Evolutionary conservation across 2,113 vertebrate genomes (phyloP).

Genomic region (Dasyprocta punctata): DNA sequence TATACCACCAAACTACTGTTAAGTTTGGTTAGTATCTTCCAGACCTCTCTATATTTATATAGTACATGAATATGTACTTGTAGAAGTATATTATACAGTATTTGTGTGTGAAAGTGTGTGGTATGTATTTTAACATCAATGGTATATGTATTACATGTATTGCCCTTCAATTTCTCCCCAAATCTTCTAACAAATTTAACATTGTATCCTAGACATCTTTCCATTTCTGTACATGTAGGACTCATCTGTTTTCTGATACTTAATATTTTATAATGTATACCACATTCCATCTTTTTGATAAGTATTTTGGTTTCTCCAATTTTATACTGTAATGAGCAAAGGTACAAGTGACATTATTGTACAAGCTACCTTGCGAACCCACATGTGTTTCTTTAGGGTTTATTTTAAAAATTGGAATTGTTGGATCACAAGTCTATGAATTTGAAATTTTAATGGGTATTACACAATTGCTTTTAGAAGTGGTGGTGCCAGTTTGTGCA

Average conservation of each 20-base stretch:
- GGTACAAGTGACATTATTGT: not conserved
- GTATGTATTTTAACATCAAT: slow-evolving; percentile 37
- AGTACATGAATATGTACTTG: slow-evolving; percentile 55
- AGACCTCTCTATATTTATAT: slow-evolving; percentile 50
- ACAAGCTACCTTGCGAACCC: not conserved
- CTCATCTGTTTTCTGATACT: not conserved
- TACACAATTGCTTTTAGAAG: slow-evolving; percentile 2
- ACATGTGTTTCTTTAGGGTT: not conserved
- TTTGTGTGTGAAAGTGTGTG: slow-evolving; percentile 27
- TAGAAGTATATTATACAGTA: slow-evolving; percentile 53
- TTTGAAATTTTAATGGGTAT: not conserved
- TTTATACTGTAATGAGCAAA: not conserved
- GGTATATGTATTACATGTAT: slow-evolving; percentile 26
- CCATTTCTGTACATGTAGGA: not conserved
- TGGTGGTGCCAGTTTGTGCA: not conserved
- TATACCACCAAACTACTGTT: slow-evolving; percentile 58
- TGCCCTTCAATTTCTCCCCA: not conserved
- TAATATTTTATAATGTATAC: not conserved
- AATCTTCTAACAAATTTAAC: slow-evolving; percentile 1
- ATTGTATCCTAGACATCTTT: slow-evolving; percentile 16
- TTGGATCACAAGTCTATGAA: slow-evolving; percentile 7
- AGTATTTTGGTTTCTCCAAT: slow-evolving; percentile 22
- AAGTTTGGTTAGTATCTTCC: slow-evolving; percentile 62
- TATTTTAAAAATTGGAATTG: slow-evolving; percentile 16
- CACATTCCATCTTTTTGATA: not conserved